Evolutionary conservation across 35 echinoderm and acorn worm genomes (phyloP), one percentile per base, ranked within the genome.

Genomic region (Chiridota heheva): DNA sequence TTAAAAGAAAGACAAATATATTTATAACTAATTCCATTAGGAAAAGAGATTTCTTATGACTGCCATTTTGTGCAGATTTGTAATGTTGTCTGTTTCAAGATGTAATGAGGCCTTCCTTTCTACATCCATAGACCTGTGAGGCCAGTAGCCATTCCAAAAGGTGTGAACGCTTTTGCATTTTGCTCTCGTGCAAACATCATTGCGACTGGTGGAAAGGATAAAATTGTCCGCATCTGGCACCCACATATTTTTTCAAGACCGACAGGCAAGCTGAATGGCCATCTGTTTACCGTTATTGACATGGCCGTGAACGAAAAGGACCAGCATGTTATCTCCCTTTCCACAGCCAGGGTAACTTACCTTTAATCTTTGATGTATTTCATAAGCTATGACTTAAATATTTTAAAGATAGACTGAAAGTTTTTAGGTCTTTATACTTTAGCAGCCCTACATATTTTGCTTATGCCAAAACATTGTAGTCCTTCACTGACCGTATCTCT

Each of bases 241-340:
- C 95, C 95, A 29, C 95, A 98, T 48, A 98, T 98, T 34, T 98
- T 98, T 75, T 88, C 89, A 17, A 70, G 89, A 89, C 95, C 95
- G 7, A 98, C 95, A 1, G 95, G 95, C 28, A 98, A 92, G 66
- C 82, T 98, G 89, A 98, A 91, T 33, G 89, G 95, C 39, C 95
- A 98, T 81, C 67, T 98, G 47, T 98, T 98, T 42, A 98, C 95
- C 5, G 86, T 98, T 40, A 98, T 98, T 42, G 95, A 98, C 43
- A 58, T 98, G 2, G 95, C 86, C 31, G 76, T 98, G 26, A 98
- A 98, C 70, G 95, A 98, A 81, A 98, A 98, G 58, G 95, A 98
- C 73, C 95, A 98, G 44, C 95, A 98, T 72, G 89, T 98, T 18
- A 89, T 98, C 40, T 88, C 84, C 70, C 63, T 98, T 42, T 98